These are phyloP conservation scores for human (Homo sapiens) DNA, from an alignment of 2,113 vertebrate species.

Conservation along the genomic window GRCh38 chr6:104295001-104295500, in stretches of 20 bases:
- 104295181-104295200: background rate
- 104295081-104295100: background rate
- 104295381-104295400: background rate
- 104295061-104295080: fast-evolving
- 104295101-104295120: background rate
- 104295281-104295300: no score
- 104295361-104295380: background rate
- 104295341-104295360: background rate
- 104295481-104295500: background rate
- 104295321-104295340: no score
- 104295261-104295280: no score
- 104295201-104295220: background rate
- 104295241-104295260: no score
- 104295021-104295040: background rate
- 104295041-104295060: background rate
- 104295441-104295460: background rate
- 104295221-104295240: background rate
- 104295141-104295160: background rate
- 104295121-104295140: background rate
- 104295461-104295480: background rate
- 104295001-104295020: background rate
- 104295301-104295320: no score
- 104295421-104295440: background rate
- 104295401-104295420: background rate
- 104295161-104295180: background rate